Percentiles rank a stretch among this genome's conserved stretches.
Evolutionary conservation across 2,113 vertebrate genomes (phyloP).

Genomic region (Pipra filicauda): DNA sequence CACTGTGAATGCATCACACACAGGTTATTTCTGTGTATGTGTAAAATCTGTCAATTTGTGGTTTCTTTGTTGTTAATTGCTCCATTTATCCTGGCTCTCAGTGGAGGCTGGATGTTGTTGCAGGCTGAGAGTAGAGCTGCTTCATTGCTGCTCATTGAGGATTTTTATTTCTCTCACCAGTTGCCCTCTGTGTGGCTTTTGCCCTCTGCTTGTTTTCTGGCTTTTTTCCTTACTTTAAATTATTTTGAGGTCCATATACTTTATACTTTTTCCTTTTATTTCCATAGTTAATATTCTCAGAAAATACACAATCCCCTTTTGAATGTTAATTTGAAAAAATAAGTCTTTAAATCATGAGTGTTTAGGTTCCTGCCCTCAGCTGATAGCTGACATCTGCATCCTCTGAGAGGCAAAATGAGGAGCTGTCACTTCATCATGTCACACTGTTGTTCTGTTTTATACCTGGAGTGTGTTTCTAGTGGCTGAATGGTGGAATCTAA

Average conservation of each 20-base stretch:
- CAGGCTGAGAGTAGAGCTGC: background rate
- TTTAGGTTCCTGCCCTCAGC: background rate
- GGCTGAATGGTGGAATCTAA: background rate
- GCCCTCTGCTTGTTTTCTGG: background rate
- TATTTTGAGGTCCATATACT: background rate
- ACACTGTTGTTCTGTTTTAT: background rate
- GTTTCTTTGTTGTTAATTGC: constrained; percentile 33
- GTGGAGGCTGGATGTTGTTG: background rate
- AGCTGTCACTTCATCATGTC: background rate
- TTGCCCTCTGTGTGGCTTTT: background rate
- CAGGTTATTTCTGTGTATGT: background rate
- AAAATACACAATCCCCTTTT: background rate
- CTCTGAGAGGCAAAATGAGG: background rate
- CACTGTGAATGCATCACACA: background rate
- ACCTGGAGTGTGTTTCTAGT: background rate
- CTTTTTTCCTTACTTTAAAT: background rate
- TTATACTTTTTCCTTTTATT: background rate
- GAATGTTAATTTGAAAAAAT: background rate
- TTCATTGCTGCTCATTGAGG: background rate
- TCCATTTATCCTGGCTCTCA: background rate
- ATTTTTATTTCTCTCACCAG: background rate
- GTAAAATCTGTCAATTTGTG: background rate
- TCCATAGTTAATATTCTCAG: background rate
- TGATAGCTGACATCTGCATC: background rate
- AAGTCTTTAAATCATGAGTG: fast-evolving